Percentiles rank a stretch among this genome's conserved stretches.
These are phyloP conservation scores for Syngnathus floridae DNA, from an alignment of 2,113 vertebrate genomes.

Conservation along the genomic window DNA sequence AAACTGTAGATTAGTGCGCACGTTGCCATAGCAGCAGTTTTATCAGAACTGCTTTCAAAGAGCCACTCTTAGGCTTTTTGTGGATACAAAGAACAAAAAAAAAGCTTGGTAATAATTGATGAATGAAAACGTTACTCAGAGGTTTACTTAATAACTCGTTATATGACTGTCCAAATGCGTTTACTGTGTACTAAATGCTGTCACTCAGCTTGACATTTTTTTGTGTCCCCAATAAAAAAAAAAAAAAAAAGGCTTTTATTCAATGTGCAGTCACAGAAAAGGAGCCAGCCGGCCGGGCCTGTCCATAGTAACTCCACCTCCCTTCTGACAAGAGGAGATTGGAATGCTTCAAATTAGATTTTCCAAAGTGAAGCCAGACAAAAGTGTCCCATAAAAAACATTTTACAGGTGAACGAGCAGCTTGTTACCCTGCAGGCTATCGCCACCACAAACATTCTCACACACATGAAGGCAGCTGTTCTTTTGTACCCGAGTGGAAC, in stretches of 20 bases:
- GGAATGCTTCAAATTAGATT: constrained; percentile 25
- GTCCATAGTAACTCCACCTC: background rate
- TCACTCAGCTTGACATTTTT: background rate
- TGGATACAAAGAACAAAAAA: background rate
- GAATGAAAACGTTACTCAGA: background rate
- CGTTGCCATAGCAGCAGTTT: background rate
- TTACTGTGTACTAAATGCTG: background rate
- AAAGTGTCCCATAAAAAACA: constrained; percentile 12
- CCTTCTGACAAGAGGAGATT: background rate
- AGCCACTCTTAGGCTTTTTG: background rate
- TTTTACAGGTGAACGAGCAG: constrained; percentile 43
- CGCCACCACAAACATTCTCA: constrained; percentile 6
- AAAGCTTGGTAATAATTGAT: background rate
- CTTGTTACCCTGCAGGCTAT: constrained; percentile 37
- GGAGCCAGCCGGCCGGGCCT: background rate
- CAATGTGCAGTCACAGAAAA: background rate
- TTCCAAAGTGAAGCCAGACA: constrained; percentile 5
- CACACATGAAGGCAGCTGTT: background rate
- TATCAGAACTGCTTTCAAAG: background rate
- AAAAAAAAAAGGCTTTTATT: background rate
- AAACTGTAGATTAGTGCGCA: background rate
- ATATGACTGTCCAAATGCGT: no score
- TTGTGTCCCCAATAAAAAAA: background rate
- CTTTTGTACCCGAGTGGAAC: background rate
- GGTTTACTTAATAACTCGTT: no score